Evolutionary conservation across 1,140 invertebrate genomes (phyloP).

Genomic region (Trypoxylus dichotomus): DNA sequence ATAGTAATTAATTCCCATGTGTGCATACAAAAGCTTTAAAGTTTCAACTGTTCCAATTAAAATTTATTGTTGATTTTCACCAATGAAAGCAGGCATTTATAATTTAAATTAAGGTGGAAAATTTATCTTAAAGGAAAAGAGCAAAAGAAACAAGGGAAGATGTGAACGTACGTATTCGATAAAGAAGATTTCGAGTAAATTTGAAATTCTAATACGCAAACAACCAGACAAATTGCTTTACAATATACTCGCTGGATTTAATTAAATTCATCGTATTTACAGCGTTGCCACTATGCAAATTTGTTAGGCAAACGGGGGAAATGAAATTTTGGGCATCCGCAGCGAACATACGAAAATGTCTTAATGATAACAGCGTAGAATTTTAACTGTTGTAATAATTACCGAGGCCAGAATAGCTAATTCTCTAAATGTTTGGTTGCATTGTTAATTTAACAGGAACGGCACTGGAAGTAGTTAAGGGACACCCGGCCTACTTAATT

Average conservation of each 20-base stretch:
- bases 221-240: conserved; percentile 27
- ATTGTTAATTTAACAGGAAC: conserved; percentile 26
- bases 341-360: conserved; percentile 20
- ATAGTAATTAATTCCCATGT: too few relatives aligned
- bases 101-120: background rate
- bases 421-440: conserved; percentile 29
- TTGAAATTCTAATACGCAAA: conserved; percentile 28
- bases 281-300: conserved; percentile 26
- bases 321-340: conserved; percentile 10
- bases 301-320: conserved; percentile 17
- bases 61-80: conserved; percentile 2
- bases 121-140: conserved; percentile 18
- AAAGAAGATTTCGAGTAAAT: conserved; percentile 10
- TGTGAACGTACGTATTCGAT: background rate
- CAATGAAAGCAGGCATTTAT: background rate
- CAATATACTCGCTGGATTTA: conserved; percentile 26
- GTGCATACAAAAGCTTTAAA: background rate
- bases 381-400: conserved; percentile 30
- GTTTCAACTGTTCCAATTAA: background rate
- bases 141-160: background rate
- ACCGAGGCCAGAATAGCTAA: conserved; percentile 22
- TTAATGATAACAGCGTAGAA: conserved; percentile 20
- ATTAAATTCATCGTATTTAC: conserved; percentile 29
- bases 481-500: conserved; percentile 23
- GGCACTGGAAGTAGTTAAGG: conserved; percentile 12